These are phyloP conservation scores for Sapajus apella DNA, from an alignment of 2,113 vertebrate species.

Conservation along the genomic window DNA sequence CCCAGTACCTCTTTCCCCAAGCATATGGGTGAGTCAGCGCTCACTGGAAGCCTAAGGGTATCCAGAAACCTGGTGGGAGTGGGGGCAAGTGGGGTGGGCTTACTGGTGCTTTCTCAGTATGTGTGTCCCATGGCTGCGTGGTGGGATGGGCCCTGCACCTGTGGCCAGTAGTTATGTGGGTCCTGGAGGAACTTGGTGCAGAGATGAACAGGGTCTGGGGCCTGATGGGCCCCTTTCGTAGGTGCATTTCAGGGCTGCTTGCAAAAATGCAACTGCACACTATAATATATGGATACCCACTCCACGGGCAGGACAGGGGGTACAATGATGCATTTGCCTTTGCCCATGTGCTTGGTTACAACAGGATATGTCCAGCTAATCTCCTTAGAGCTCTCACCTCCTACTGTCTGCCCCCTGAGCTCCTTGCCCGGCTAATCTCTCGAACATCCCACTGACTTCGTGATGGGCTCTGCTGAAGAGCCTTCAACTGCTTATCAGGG, in stretches of 20 bases:
- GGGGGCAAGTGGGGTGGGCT: rapidly evolving
- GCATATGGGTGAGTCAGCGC: conserved; percentile 71
- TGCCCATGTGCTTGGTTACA: not conserved
- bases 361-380: not conserved
- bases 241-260: not conserved
- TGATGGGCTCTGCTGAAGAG: not conserved
- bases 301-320: not conserved
- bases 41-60: rapidly evolving
- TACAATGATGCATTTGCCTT: not conserved
- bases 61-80: not conserved
- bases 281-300: no score
- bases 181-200: not conserved
- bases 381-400: not conserved
- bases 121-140: rapidly evolving
- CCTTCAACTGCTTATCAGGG: not conserved
- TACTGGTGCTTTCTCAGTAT: rapidly evolving
- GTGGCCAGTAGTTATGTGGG: not conserved
- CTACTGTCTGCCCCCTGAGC: not conserved
- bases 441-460: not conserved
- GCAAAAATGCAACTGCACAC: not conserved
- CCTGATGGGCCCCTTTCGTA: not conserved
- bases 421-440: not conserved
- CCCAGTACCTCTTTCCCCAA: conserved; percentile 64
- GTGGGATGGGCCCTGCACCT: not conserved
- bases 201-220: not conserved